Evolutionary conservation across 2,797 vertebrate species (phyloP), one percentile per base, ranked within the genome.

Genomic region (Muscicapa comitata): DNA sequence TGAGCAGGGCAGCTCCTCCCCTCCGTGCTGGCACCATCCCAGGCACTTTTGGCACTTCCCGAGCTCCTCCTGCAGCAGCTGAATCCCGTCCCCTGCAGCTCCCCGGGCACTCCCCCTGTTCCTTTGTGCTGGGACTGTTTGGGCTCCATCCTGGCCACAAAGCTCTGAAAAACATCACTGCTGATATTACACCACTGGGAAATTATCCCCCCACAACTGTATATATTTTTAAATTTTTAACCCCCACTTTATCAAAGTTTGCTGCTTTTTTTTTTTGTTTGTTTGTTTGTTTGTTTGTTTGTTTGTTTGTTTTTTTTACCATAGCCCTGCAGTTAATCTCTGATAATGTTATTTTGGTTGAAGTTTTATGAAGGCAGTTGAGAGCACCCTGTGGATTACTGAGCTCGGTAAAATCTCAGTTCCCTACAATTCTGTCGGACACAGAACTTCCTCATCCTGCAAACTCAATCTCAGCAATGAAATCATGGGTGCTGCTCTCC

Each of bases 61-160:
- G 20, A 58, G 74, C 37, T 38, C 38, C 38, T 38, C 87, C 91
- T 78, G 37, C 37, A 8, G 78, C 29, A 51, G 38, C 47, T 91
- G 72, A 67, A 88, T 91, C 95, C 89, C 89, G 90, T 87, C 91
- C 37, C 80, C 2, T 57, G 93, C 70, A 53, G 63, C 88, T 85
- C 88, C 62, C 89, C 70, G 47, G 59, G 68, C 95, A 1, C 66
- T 92, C 67, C 67, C 94, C 94, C 43, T 6, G 68, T 47, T 31
- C 68, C 15, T 48, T 65, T 59, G 87, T 84, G 79, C 55, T 47
- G 26, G 19, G 54, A 86, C 53, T 42, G n/a, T 87, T 80, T n/a
- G 54, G 75, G 90, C 48, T 83, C 88, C 84, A 82, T 90, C 88
- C 54, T 59, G 21, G 43, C 47, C 58, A 18, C n/a, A 12, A 12